Evolutionary conservation across 2,113 vertebrate genomes (phyloP), one percentile per base, ranked within the genome.

Genomic region (Callospermophilus lateralis): DNA sequence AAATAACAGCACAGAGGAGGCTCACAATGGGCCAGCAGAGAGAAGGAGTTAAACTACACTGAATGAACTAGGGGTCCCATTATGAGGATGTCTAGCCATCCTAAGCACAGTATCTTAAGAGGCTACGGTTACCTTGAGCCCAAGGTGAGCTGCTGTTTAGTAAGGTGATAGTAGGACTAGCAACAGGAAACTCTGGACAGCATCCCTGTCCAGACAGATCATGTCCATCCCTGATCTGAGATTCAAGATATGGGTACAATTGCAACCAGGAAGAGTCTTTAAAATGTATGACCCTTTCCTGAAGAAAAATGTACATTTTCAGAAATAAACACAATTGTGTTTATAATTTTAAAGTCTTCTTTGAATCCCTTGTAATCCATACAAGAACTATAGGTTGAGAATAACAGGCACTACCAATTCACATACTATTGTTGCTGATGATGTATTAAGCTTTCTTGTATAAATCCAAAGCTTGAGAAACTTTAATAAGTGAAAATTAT

Each of bases 381-480:
- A 51, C 9, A 51, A 51, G 12, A 51, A 51, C 48, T 51, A 51
- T 12, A 53, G 12, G 32, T 74, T 89, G 24, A 88, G 37, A 91
- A 61, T 24, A 92, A 10, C 6, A 89, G 30, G 20, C 30, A 45
- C 34, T 34, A 42, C 67, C 28, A 39, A n/a, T 48, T 79, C 10
- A 72, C 93, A n/a, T 45, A 45, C 39, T 53, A 39, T 30, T n/a
- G 1, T 42, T 48, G 77, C 53, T 42, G 28, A 26, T 80, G 53
- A 89, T 7, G 15, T 67, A 79, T n/a, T 55, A 9, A 42, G 15
- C 16, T 89, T 95, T 34, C 88, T 77, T 53, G 8, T 88, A 42
- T n/a, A 22, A 93, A 61, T 65, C 58, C 84, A 76, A 96, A 93
- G 12, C 12, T 51, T 88, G 34, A 83, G 51, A n/a, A 86, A 51